These are phyloP conservation scores for Tenualosa ilisha DNA, from an alignment of 2,797 vertebrate species.

Conservation along the genomic window DNA sequence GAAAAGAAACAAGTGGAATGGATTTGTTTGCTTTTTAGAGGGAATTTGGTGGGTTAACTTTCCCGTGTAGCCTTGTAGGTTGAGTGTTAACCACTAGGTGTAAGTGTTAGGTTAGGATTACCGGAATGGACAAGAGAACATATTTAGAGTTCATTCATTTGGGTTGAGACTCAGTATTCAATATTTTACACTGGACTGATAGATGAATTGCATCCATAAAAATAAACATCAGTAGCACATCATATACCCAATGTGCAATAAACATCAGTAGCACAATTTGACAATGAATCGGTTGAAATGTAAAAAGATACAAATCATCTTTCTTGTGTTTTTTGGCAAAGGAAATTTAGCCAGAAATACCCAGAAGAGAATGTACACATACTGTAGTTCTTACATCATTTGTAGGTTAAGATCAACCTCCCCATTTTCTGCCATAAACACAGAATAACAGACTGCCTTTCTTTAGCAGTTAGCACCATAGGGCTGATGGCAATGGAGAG, in stretches of 20 bases:
- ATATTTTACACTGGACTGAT: background rate
- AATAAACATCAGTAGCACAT: background rate
- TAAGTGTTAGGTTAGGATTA: background rate
- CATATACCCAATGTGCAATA: background rate
- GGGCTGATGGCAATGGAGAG: constrained; percentile 57
- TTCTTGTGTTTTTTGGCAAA: background rate
- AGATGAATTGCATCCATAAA: background rate
- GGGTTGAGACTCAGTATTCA: background rate
- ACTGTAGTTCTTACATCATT: background rate
- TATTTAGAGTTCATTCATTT: background rate
- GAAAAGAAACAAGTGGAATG: too few species aligned
- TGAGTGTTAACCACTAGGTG: background rate
- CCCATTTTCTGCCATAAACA: constrained; percentile 37
- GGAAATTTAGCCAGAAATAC: background rate
- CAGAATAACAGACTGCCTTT: constrained; percentile 38
- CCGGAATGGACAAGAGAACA: background rate
- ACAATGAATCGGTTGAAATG: background rate
- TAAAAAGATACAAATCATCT: background rate
- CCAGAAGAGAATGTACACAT: background rate
- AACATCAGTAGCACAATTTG: background rate
- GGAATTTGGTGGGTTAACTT: too few species aligned
- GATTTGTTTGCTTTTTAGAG: background rate
- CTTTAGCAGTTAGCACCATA: constrained; percentile 46
- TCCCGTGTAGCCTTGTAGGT: background rate
- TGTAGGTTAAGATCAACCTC: background rate